A percentile compares a stretch with the other conserved stretches of the same genome.
Evolutionary conservation across 2,888 invertebrate genomes (phyloP).

Genomic region (Orchesellides sinensis): DNA sequence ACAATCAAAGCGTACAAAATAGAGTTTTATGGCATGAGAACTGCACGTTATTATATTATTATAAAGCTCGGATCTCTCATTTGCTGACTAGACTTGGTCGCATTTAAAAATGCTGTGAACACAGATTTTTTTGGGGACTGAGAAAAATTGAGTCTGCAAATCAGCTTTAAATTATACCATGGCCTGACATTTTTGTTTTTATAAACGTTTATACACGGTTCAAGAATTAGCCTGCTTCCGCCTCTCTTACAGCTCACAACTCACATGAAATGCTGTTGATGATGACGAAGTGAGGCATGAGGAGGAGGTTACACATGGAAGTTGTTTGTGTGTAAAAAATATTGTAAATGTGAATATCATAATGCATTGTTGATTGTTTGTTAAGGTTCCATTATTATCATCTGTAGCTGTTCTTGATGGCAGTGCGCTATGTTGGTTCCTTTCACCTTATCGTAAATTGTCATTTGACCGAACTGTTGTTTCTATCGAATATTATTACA

Average conservation of each 20-base stretch:
- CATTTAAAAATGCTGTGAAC: not conserved
- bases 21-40: conserved; percentile 22
- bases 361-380: conserved; percentile 66
- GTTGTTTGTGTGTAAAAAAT: conserved; percentile 54
- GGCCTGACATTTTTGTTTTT: conserved; percentile 66
- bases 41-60: too few species aligned
- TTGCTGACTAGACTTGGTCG: too few species aligned
- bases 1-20: conserved; percentile 58
- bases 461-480: conserved; percentile 56
- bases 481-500: conserved; percentile 16
- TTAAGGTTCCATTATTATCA: conserved; percentile 53
- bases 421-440: not conserved
- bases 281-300: conserved; percentile 42
- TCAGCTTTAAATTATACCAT: conserved; percentile 65
- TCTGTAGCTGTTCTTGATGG: conserved; percentile 12
- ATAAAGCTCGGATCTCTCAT: not conserved
- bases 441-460: conserved; percentile 42
- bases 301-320: conserved; percentile 39
- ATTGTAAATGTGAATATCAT: conserved; percentile 64
- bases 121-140: conserved; percentile 16
- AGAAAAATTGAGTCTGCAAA: conserved; percentile 63
- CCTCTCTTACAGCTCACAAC: conserved; percentile 21
- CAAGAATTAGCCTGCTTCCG: conserved; percentile 59
- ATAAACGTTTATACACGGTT: conserved; percentile 63
- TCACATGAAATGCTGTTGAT: conserved; percentile 37